A percentile compares a stretch with the other conserved stretches of the same genome.
These are phyloP conservation scores for Sinotaia quadrata DNA, from an alignment of 2,888 invertebrate species.

Conservation along the genomic window DNA sequence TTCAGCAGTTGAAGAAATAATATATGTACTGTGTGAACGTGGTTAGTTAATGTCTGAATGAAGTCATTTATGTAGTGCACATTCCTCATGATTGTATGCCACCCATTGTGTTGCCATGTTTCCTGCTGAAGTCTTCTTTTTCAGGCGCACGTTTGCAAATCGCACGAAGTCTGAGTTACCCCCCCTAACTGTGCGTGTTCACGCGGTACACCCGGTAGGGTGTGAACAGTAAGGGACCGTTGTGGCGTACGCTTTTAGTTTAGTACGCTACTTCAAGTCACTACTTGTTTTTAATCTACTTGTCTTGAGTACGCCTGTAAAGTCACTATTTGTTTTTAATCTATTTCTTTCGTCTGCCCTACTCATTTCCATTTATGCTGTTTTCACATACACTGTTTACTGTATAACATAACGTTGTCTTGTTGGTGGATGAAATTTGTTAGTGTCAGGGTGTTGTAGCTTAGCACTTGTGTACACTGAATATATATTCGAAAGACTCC, in stretches of 20 bases:
- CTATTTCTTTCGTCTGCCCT: too few relatives aligned
- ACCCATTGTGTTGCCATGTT: slow-evolving; percentile 22
- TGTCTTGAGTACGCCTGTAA: too few relatives aligned
- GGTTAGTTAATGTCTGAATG: not conserved
- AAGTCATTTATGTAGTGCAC: not conserved
- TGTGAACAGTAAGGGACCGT: slow-evolving; percentile 28
- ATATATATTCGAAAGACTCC: too few relatives aligned
- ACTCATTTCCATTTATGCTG: too few relatives aligned
- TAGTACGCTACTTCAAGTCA: not conserved
- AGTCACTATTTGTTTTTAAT: too few relatives aligned
- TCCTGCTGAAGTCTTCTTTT: slow-evolving; percentile 30
- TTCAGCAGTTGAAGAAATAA: slow-evolving; percentile 2
- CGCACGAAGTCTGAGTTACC: slow-evolving; percentile 22
- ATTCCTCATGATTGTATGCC: slow-evolving; percentile 1
- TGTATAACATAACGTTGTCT: too few relatives aligned
- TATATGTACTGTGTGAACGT: not conserved
- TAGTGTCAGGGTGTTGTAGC: too few relatives aligned
- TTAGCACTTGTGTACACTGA: too few relatives aligned
- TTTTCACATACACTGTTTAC: too few relatives aligned
- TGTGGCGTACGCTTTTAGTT: slow-evolving; percentile 13
- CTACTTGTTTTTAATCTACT: not conserved
- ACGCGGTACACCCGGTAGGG: slow-evolving; percentile 24
- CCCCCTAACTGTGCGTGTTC: slow-evolving; percentile 25
- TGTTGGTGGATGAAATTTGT: too few relatives aligned
- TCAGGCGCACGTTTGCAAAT: slow-evolving; percentile 24